These are phyloP conservation scores for Nymphalis polychloros DNA, from an alignment of 2,888 invertebrate genomes.

Conservation along the genomic window DNA sequence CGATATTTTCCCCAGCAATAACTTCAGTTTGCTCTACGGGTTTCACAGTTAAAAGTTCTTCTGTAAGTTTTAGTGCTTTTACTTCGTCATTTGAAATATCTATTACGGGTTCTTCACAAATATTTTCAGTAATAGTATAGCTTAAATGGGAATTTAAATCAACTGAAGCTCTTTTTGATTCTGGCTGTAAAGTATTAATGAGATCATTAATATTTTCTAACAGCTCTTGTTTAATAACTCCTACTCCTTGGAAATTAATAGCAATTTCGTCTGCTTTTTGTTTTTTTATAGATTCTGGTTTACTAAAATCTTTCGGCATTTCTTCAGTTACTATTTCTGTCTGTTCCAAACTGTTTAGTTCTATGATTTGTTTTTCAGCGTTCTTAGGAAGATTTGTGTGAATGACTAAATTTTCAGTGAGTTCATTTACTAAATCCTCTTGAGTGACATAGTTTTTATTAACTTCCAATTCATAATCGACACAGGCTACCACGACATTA, in stretches of 20 bases:
- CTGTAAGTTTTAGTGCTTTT: conserved; percentile 61
- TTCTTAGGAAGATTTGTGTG: conserved; percentile 41
- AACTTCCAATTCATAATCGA: conserved; percentile 51
- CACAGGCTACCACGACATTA: conserved; percentile 44
- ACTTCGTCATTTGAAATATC: conserved; percentile 60
- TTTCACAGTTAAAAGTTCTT: conserved; percentile 57
- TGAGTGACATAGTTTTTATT: conserved; percentile 57
- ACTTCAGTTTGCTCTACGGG: conserved; percentile 61
- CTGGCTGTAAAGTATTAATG: conserved; percentile 42
- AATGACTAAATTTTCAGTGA: conserved; percentile 43
- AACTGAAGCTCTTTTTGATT: conserved; percentile 49
- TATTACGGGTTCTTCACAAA: conserved; percentile 69
- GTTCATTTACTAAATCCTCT: conserved; percentile 55
- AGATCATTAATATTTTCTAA: conserved; percentile 55
- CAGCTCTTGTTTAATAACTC: conserved; percentile 49
- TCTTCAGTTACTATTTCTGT: conserved; percentile 53
- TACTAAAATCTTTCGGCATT: conserved; percentile 45
- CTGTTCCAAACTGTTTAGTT: conserved; percentile 57
- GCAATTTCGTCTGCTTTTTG: conserved; percentile 55
- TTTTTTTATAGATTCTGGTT: conserved; percentile 38
- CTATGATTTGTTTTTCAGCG: conserved; percentile 50
- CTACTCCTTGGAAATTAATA: conserved; percentile 53
- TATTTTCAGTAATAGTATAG: conserved; percentile 56
- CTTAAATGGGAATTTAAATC: conserved; percentile 58
- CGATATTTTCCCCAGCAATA: conserved; percentile 53